Percentiles rank a stretch among this genome's conserved stretches.
Conservation (phyloP, 2,113 vertebrate genomes). For the Burhinus oedicnemus region DNA sequence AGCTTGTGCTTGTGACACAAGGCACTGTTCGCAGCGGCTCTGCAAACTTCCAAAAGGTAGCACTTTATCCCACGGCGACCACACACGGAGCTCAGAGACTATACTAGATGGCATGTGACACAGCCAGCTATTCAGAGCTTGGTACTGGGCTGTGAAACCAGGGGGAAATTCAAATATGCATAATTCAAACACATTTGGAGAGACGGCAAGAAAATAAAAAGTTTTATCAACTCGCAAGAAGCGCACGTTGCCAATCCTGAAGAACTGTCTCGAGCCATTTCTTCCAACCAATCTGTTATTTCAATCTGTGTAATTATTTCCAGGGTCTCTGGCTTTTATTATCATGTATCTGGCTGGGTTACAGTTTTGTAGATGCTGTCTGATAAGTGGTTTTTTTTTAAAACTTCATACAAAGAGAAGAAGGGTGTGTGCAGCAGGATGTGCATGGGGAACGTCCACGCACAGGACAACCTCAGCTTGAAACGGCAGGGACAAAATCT, state of each 20-base stretch:
- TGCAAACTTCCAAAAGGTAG: constrained; percentile 54
- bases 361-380: constrained; percentile 20
- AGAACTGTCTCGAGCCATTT: constrained; percentile 45
- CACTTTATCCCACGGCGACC: constrained; percentile 59
- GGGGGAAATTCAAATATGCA: constrained; percentile 63
- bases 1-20: constrained; percentile 63
- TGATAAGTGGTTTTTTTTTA: not conserved
- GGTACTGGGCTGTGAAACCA: constrained; percentile 61
- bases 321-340: constrained; percentile 67
- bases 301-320: constrained; percentile 68
- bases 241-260: constrained; percentile 23
- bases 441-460: not conserved
- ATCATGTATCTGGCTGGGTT: constrained; percentile 18
- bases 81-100: constrained; percentile 34
- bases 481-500: not conserved
- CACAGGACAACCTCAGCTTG: not conserved
- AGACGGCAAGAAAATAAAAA: not conserved
- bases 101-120: constrained; percentile 56
- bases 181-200: constrained; percentile 56
- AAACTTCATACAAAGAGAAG: not conserved
- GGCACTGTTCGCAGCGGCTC: constrained; percentile 39
- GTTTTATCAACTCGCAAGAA: constrained; percentile 1
- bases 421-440: not conserved
- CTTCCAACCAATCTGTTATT: constrained; percentile 66
- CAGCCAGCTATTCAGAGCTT: constrained; percentile 63